These are phyloP conservation scores for Parnassius mnemosyne DNA, from an alignment of 2,888 invertebrate genomes.

Conservation along the genomic window DNA sequence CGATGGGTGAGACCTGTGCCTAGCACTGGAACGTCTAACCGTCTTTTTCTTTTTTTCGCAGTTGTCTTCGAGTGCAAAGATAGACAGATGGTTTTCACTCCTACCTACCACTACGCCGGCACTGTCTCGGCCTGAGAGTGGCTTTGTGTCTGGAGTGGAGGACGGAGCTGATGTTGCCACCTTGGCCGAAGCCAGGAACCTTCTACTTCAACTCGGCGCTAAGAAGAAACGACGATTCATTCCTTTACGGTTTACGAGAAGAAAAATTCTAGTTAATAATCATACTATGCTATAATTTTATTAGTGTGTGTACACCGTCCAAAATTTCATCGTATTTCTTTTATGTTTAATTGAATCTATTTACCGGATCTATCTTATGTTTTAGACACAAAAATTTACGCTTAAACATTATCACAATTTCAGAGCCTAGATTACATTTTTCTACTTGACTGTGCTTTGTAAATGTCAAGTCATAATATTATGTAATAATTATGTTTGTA, in stretches of 20 bases:
- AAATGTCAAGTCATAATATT: too few relatives aligned
- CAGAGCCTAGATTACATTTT: too few relatives aligned
- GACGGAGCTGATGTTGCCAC: slow-evolving; percentile 78
- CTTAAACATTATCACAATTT: too few relatives aligned
- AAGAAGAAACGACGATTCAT: slow-evolving; percentile 86
- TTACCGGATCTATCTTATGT: too few relatives aligned
- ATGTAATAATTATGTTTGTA: too few relatives aligned
- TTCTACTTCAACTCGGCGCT: slow-evolving; percentile 84
- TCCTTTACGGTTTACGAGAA: slow-evolving; percentile 85
- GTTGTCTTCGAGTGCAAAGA: slow-evolving; percentile 88
- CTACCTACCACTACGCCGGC: slow-evolving; percentile 74
- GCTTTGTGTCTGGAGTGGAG: slow-evolving; percentile 86
- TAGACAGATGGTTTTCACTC: slow-evolving; percentile 90
- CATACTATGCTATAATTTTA: slow-evolving; percentile 61
- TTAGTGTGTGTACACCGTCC: slow-evolving; percentile 38
- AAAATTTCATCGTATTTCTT: slow-evolving; percentile 23
- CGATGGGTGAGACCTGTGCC: too few relatives aligned
- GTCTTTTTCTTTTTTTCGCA: slow-evolving; percentile 45
- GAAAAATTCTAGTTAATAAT: slow-evolving; percentile 83
- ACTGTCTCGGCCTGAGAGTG: slow-evolving; percentile 87
- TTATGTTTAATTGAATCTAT: too few relatives aligned
- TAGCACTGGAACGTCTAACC: too few relatives aligned
- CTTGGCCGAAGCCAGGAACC: slow-evolving; percentile 84
- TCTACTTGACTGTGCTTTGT: too few relatives aligned
- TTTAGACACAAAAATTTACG: too few relatives aligned